phyloP scores from a whole-genome alignment of 37 sponge, comb jelly and placozoan genomes.

The Bolinopsis microptera region DNA sequence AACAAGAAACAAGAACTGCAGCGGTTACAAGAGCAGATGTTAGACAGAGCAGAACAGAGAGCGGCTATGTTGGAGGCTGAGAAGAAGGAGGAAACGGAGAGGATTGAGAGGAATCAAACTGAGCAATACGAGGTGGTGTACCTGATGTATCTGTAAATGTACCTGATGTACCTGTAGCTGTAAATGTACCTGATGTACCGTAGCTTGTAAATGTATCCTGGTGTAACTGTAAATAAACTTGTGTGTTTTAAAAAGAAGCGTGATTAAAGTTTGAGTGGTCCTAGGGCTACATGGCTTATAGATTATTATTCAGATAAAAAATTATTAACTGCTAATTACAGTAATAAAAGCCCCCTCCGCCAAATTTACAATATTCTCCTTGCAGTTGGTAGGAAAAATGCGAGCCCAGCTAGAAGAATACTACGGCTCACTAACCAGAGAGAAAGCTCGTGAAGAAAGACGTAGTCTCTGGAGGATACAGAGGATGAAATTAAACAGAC shows the following conservation, averaged over 20 bases:
- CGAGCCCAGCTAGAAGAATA: slow-evolving; percentile 50
- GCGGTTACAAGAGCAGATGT: slow-evolving; percentile 37
- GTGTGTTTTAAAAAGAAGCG: too few species aligned
- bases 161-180: too few species aligned
- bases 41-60: slow-evolving; percentile 13
- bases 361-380: too few species aligned
- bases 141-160: too few species aligned
- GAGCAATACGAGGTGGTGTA: slow-evolving; percentile 48
- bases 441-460: slow-evolving; percentile 46
- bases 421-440: slow-evolving; percentile 10
- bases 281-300: too few species aligned
- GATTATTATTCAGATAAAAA: too few species aligned
- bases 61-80: slow-evolving; percentile 58
- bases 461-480: slow-evolving; percentile 62
- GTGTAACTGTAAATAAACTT: too few species aligned
- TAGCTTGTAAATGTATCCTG: too few species aligned
- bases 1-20: slow-evolving; percentile 2
- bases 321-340: too few species aligned
- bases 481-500: neutral
- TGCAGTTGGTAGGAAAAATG: slow-evolving; percentile 30
- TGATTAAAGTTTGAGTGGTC: too few species aligned
- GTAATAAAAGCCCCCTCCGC: too few species aligned
- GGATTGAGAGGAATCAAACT: slow-evolving; percentile 17
- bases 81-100: slow-evolving; percentile 44
- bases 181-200: too few species aligned